Evolutionary conservation across 2,113 vertebrate species (phyloP).

Genomic region (Oriolus oriolus): DNA sequence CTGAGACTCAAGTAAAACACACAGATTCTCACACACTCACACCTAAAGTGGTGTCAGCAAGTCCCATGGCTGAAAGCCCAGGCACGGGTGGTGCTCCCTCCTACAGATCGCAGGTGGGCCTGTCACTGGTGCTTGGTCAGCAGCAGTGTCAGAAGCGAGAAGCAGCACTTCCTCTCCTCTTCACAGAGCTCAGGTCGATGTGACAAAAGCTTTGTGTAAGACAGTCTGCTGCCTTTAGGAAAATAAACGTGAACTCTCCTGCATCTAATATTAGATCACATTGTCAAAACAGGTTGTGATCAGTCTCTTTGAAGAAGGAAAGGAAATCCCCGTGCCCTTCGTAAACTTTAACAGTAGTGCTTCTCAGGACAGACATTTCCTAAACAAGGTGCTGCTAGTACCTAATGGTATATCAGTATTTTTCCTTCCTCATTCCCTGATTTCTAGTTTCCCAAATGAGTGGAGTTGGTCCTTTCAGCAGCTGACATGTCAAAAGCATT

Average conservation of each 20-base stretch:
- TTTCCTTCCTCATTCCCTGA: neutral
- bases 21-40: fast-evolving
- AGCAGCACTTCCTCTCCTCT: neutral
- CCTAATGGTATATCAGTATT: neutral
- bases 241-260: neutral
- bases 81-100: fast-evolving
- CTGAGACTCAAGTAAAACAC: neutral
- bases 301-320: neutral
- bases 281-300: neutral
- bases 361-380: neutral
- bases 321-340: fast-evolving
- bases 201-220: neutral
- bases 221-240: neutral
- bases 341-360: neutral
- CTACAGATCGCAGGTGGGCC: neutral
- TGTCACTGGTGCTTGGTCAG: neutral
- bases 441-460: neutral
- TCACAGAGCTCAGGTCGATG: neutral
- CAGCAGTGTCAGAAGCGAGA: neutral
- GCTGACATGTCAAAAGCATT: neutral
- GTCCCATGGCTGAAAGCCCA: neutral
- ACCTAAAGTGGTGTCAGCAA: neutral
- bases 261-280: neutral
- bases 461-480: neutral
- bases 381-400: too few species aligned